Evolutionary conservation across 2,888 invertebrate genomes (phyloP).

Genomic region (Lepidonotus clava): DNA sequence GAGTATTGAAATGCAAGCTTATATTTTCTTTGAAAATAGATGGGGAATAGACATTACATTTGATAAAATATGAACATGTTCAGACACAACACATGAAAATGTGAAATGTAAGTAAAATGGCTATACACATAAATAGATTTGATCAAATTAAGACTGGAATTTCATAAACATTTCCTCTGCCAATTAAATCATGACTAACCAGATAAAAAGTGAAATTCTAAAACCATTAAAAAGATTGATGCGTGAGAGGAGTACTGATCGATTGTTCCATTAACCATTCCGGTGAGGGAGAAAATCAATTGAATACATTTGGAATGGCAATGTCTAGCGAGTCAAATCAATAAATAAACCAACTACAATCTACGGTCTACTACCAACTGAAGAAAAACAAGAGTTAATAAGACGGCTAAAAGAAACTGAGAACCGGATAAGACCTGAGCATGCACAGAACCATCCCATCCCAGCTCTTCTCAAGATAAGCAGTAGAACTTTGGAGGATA

Average conservation of each 20-base stretch:
- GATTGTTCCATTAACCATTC: not conserved
- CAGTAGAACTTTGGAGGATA: too few species aligned
- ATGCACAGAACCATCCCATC: slow-evolving; percentile 4
- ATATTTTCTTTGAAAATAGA: too few species aligned
- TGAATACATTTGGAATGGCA: not conserved
- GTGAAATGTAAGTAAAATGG: too few species aligned
- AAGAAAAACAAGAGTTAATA: not conserved
- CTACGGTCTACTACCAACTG: not conserved
- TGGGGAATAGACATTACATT: too few species aligned
- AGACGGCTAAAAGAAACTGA: not conserved
- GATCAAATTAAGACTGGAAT: too few species aligned
- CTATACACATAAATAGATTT: too few species aligned
- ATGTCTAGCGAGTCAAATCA: not conserved
- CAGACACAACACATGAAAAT: too few species aligned
- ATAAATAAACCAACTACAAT: too few species aligned
- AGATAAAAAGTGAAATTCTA: not conserved
- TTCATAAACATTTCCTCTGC: too few species aligned
- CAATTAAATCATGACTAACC: not conserved
- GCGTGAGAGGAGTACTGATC: not conserved
- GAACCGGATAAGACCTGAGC: not conserved
- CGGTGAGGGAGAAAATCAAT: not conserved
- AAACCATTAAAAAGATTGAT: not conserved
- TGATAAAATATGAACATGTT: too few species aligned
- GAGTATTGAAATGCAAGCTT: too few species aligned
- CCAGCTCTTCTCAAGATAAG: too few species aligned